Evolutionary conservation across 2,888 invertebrate species (phyloP).

Genomic region (Globia sparganii): DNA sequence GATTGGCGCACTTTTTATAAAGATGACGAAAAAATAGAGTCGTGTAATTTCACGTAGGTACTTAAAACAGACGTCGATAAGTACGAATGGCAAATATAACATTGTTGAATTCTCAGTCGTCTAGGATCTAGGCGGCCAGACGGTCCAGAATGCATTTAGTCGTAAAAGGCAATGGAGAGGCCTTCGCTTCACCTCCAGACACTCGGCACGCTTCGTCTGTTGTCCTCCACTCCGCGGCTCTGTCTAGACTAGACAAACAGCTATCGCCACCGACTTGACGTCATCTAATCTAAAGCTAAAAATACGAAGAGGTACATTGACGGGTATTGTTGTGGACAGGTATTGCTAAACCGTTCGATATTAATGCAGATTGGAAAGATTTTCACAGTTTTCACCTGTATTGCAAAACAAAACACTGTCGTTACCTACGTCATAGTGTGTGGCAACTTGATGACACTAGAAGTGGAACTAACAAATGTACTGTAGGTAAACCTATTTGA

Average conservation of each 20-base stretch:
- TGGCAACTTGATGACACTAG: conserved; percentile 19
- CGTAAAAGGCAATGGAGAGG: conserved; percentile 78
- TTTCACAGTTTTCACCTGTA: conserved; percentile 19
- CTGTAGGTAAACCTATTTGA: conserved; percentile 33
- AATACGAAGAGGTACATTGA: conserved; percentile 48
- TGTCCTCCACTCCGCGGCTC: conserved; percentile 78
- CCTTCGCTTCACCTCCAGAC: conserved; percentile 86
- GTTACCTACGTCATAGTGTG: conserved; percentile 4
- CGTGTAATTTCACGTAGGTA: conserved; percentile 11
- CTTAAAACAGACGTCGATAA: conserved; percentile 32
- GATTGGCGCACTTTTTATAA: not conserved
- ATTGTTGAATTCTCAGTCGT: conserved; percentile 52
- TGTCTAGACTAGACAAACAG: conserved; percentile 85
- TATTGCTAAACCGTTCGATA: conserved; percentile 11
- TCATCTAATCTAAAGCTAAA: conserved; percentile 64
- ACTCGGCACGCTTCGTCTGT: conserved; percentile 79
- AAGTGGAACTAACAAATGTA: conserved; percentile 23
- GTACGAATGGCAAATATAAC: conserved; percentile 43
- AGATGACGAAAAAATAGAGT: not conserved
- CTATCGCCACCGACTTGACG: conserved; percentile 70
- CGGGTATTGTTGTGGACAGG: conserved; percentile 42
- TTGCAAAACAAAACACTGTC: conserved; percentile 7
- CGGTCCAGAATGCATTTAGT: conserved; percentile 78
- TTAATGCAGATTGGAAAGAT: conserved; percentile 20
- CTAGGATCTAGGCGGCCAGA: conserved; percentile 66